Conservation (phyloP, 2,888 invertebrate species). For the Drosophila kambysellisi region DNA sequence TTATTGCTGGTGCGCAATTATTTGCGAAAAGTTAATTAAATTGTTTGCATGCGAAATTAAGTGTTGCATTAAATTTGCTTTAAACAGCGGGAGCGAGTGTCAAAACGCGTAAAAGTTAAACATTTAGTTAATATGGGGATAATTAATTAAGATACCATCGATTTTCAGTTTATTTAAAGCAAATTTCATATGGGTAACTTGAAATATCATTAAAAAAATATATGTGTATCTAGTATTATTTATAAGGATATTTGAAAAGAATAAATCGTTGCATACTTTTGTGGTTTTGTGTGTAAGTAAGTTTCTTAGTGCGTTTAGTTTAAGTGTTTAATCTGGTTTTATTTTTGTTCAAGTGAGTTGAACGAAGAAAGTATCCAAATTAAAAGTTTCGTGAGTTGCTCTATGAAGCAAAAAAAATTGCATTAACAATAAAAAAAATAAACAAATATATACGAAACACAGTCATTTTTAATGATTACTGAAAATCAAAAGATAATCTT, state of each 20-base stretch:
- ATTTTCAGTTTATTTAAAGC: constrained; percentile 30
- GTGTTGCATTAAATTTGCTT: constrained; percentile 59
- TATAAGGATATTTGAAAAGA: constrained; percentile 2
- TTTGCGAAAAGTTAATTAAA: constrained; percentile 65
- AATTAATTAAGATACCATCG: not conserved
- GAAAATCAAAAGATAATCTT: constrained; percentile 23
- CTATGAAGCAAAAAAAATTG: constrained; percentile 32
- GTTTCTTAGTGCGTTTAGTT: constrained; percentile 46
- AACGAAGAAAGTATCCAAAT: constrained; percentile 41
- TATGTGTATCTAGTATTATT: constrained; percentile 12
- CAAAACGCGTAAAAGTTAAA: not conserved
- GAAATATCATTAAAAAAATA: constrained; percentile 10
- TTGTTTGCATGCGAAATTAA: constrained; percentile 71
- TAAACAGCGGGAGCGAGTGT: constrained; percentile 24
- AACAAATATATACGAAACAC: constrained; percentile 21
- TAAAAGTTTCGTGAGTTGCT: constrained; percentile 38
- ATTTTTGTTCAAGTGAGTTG: constrained; percentile 56
- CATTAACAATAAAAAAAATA: constrained; percentile 18
- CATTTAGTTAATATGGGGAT: constrained; percentile 2
- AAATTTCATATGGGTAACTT: constrained; percentile 29
- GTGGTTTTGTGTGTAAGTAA: constrained; percentile 35
- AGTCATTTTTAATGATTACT: constrained; percentile 11
- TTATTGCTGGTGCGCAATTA: constrained; percentile 37
- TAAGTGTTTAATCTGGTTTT: constrained; percentile 51
- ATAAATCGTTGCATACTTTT: constrained; percentile 47